Percentiles rank a stretch among this genome's conserved stretches.
These are phyloP conservation scores for Crax fasciolata DNA, from an alignment of 2,797 vertebrate species.

Conservation along the genomic window DNA sequence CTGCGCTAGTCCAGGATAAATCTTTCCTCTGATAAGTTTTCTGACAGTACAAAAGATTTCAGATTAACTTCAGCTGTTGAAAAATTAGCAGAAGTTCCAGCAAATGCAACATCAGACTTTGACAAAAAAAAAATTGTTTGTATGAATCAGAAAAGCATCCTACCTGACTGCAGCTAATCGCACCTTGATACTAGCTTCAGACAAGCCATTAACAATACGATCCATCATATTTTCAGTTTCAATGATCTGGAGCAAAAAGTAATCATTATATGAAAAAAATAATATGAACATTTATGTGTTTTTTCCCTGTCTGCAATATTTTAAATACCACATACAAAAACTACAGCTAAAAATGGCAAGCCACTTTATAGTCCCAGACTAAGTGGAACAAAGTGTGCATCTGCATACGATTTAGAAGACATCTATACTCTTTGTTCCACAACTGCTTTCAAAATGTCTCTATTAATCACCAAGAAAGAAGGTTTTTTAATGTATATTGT, in stretches of 20 bases:
- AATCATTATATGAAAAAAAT: conserved; percentile 67
- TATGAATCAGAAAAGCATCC: conserved; percentile 59
- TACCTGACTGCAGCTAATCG: conserved; percentile 98
- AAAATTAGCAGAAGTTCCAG: background rate
- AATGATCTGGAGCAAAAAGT: conserved; percentile 89
- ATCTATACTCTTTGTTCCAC: background rate
- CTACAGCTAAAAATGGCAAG: background rate
- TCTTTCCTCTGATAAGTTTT: background rate
- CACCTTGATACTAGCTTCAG: conserved; percentile 99
- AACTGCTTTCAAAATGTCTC: background rate
- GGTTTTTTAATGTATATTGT: background rate
- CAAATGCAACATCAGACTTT: conserved; percentile 20
- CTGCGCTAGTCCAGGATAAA: background rate
- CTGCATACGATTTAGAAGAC: background rate
- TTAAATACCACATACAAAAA: background rate
- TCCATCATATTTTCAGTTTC: conserved; percentile 99
- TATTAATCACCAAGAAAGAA: background rate
- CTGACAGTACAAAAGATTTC: background rate
- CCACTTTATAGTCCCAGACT: background rate
- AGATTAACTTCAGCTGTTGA: background rate
- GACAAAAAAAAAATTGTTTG: background rate
- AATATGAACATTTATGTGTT: background rate
- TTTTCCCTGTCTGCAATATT: background rate
- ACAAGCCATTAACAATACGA: conserved; percentile 97
- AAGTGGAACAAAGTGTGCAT: background rate